phyloP scores from a whole-genome alignment of 2,113 vertebrate genomes.

The Chloropsis cyanopogon region DNA sequence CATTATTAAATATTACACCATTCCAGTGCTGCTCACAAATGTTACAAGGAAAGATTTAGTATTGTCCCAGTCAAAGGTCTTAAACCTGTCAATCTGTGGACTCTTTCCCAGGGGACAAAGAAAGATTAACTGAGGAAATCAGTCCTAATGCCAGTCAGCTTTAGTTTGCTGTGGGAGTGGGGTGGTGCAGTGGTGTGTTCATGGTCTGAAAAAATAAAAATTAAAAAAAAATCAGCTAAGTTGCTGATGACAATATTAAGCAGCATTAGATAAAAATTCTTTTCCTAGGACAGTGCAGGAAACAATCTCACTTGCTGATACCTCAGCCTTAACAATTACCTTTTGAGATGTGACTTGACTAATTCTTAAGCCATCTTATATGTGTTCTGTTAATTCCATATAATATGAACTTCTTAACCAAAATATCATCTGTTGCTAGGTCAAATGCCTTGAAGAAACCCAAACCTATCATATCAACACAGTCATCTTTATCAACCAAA shows the following conservation, averaged over 20 bases:
- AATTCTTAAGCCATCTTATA: not conserved
- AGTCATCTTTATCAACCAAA: not conserved
- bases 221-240: not conserved
- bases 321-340: not conserved
- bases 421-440: not conserved
- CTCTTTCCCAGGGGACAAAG: not conserved
- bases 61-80: not conserved
- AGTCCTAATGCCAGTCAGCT: not conserved
- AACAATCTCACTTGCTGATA: not conserved
- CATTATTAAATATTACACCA: not conserved
- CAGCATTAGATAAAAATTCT: not conserved
- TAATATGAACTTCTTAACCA: not conserved
- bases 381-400: not conserved
- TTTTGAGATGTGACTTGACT: not conserved
- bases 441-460: not conserved
- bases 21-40: not conserved
- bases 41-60: not conserved
- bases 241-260: not conserved
- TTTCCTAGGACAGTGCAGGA: not conserved
- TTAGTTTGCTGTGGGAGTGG: not conserved
- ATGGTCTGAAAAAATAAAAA: not conserved
- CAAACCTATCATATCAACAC: not conserved
- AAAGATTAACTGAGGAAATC: not conserved
- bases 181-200: not conserved
- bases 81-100: not conserved